These are phyloP conservation scores for Trachemys scripta DNA, from an alignment of 2,113 vertebrate species.

Conservation along the genomic window DNA sequence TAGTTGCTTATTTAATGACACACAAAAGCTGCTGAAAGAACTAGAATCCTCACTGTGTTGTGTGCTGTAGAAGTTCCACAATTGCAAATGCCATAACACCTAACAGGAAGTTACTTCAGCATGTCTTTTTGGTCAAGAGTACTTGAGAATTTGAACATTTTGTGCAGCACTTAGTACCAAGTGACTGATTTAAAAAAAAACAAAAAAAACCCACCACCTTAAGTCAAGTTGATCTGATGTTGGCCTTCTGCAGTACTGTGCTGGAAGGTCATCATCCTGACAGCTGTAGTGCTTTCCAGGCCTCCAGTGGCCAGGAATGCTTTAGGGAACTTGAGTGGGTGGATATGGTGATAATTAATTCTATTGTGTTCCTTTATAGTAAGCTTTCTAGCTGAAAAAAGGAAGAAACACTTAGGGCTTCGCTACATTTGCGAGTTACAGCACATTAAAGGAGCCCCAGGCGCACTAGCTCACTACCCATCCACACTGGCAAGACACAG, in stretches of 20 bases:
- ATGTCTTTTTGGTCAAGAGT: accelerated
- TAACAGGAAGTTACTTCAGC: background rate
- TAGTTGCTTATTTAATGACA: background rate
- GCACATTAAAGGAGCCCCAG: no score
- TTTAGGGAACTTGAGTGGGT: accelerated
- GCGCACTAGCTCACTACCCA: no score
- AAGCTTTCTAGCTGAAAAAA: background rate
- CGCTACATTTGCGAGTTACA: no score
- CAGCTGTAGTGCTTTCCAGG: accelerated
- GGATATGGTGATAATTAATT: background rate
- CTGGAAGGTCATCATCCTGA: background rate
- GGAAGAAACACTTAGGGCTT: background rate
- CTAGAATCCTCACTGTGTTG: background rate
- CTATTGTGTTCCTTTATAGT: accelerated
- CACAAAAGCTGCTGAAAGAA: background rate
- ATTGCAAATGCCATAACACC: background rate
- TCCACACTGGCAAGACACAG: no score
- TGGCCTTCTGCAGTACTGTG: background rate
- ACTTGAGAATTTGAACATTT: background rate
- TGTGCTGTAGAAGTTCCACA: background rate
- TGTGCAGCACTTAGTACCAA: background rate
- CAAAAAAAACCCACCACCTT: no score
- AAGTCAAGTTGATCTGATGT: accelerated
- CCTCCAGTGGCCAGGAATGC: background rate
- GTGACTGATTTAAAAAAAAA: background rate